Base-by-base conservation (phyloP, 1,140 invertebrate genomes). In the Dinoponera quadriceps region DNA sequence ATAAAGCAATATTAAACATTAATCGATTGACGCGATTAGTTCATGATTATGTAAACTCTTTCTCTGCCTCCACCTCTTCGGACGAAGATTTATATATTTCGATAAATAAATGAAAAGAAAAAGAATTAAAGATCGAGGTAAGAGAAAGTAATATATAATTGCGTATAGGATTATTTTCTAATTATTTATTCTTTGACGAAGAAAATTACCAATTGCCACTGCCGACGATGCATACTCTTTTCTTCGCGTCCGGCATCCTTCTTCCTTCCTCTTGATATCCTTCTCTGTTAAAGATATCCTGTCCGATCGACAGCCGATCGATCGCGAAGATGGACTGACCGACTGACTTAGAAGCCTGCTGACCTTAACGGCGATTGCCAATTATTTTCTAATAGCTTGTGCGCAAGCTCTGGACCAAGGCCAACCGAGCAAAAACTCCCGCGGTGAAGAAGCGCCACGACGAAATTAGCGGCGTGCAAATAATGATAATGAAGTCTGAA, bases 161-260 rank as follows among this genome's bases (percentile, higher is more conserved):
- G 20, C 22, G 14, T 16, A 20, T 14, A 7, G 9, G 57, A 68
- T 20, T 49, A 78, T 62, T 57, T 44, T 5, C 22, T 25, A 29
- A 20, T 20, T 25, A 71, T 59, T 57, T 54, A 38, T 16, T 5
- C 7, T 71, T 33, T 1, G 3, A 44, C n/a, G 59, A 63, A 48
- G 14, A 22, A 77, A 60, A 54, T 69, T 65, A 96, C 96, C 96
- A 97, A 91, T 97, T 97, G 77, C 96, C 96, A 82, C 96, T 96
- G 84, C 96, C 96, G 77, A 97, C 95, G 87, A 97, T 95, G 87
- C 95, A 96, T 73, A 97, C 92, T 86, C 92, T 94, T 73, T 95
- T 94, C 85, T 95, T 95, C 13, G 89, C 90, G 27, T 87, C 88
- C 86, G 72, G 27, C 83, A 72, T 85, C 38, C 49, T 29, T 82